phyloP scores from a whole-genome alignment of 2,113 vertebrate genomes.

The Podocnemis expansa region DNA sequence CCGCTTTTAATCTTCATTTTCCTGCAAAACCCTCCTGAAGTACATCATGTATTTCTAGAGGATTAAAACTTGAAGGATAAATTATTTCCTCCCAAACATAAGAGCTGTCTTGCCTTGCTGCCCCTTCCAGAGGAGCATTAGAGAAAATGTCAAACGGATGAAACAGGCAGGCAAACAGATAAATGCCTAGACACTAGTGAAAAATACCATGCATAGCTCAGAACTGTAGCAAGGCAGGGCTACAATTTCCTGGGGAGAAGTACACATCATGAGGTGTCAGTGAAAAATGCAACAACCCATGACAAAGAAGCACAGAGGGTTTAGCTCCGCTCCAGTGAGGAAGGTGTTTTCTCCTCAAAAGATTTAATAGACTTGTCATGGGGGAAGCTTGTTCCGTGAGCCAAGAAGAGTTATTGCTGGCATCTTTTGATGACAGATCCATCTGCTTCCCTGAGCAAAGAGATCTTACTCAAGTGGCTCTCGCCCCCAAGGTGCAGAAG shows the following conservation, averaged over 20 bases:
- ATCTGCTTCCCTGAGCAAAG: not conserved
- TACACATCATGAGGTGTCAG: not conserved
- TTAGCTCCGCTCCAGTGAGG: not conserved
- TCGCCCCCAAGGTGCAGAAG: not conserved
- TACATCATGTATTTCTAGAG: slow-evolving; percentile 44
- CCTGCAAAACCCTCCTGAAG: slow-evolving; percentile 35
- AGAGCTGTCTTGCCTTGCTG: slow-evolving; percentile 32
- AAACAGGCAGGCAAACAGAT: not conserved
- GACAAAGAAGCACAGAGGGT: not conserved
- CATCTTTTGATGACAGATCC: not conserved
- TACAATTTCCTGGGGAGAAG: not conserved
- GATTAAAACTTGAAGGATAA: slow-evolving; percentile 63
- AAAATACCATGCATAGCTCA: not conserved
- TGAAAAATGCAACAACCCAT: not conserved
- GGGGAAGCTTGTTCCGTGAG: not conserved
- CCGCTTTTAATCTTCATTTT: slow-evolving; percentile 43
- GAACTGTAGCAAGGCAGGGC: not conserved
- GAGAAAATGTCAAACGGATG: slow-evolving; percentile 18
- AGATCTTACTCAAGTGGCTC: not conserved
- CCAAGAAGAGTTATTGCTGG: not conserved
- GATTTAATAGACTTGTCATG: not conserved
- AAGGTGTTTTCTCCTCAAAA: not conserved
- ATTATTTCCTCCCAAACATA: slow-evolving; percentile 30
- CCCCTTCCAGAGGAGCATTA: slow-evolving; percentile 27
- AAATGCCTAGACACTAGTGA: not conserved